A percentile compares a stretch with the other conserved stretches of the same genome.
Evolutionary conservation across 37 sponge, comb jelly and placozoan species (phyloP).

Genomic region (Aphrocallistes beatrix): DNA sequence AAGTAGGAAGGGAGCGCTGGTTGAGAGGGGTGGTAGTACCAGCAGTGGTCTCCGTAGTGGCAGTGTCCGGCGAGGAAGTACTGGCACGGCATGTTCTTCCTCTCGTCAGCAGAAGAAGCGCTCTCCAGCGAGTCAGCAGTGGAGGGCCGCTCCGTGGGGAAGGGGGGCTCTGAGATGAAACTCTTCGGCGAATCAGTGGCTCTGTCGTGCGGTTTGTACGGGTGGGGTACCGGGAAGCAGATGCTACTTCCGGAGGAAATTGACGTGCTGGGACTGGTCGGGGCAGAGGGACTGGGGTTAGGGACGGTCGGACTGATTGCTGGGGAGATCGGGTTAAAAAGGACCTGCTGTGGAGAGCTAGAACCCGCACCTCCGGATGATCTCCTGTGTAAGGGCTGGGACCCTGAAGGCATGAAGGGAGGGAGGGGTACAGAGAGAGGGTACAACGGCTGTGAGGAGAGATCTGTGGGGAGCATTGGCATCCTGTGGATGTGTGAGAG

Average conservation of each 20-base stretch:
- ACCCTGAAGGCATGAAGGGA: neutral
- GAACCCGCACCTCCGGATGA: neutral
- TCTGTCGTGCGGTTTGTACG: neutral
- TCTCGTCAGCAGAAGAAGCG: neutral
- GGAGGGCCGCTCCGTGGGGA: constrained; percentile 7
- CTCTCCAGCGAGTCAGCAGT: neutral
- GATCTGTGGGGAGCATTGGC: neutral
- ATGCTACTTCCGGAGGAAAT: constrained; percentile 10
- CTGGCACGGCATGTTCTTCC: constrained; percentile 39
- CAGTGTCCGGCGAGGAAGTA: constrained; percentile 41
- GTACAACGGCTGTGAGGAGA: neutral
- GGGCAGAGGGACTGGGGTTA: neutral
- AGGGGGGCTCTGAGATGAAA: neutral
- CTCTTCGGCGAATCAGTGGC: neutral
- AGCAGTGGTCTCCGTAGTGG: constrained; percentile 54
- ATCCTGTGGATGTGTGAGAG: neutral
- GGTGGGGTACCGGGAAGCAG: neutral
- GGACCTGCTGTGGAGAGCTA: neutral
- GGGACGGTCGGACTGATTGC: neutral
- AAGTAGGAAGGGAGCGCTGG: neutral
- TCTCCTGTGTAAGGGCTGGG: neutral
- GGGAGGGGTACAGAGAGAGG: neutral
- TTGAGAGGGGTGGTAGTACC: constrained; percentile 49
- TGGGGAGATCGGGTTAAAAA: neutral
- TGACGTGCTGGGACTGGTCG: neutral